Conservation (phyloP, 2,888 invertebrate genomes). For the Drosophila prostipennis region DNA sequence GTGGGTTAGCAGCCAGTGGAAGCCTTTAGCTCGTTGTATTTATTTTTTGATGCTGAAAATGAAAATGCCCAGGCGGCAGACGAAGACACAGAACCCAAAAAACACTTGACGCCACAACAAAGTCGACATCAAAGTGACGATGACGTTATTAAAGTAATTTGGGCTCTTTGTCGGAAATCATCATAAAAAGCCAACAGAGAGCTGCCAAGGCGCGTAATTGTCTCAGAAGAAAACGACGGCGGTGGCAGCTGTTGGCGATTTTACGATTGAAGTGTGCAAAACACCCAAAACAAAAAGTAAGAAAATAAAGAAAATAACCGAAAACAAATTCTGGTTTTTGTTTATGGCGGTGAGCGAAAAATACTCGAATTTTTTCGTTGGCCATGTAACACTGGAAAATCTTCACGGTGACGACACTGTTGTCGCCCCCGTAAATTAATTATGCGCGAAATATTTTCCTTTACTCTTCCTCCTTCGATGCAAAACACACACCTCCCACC, state of each 20-base stretch:
- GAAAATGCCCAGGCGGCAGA: not conserved
- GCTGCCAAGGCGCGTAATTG: slow-evolving; percentile 76
- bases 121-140: slow-evolving; percentile 71
- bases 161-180: slow-evolving; percentile 73
- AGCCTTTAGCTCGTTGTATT: slow-evolving; percentile 3
- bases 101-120: slow-evolving; percentile 75
- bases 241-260: slow-evolving; percentile 62
- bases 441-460: slow-evolving; percentile 64
- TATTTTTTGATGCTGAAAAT: not conserved
- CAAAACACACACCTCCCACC: slow-evolving; percentile 26
- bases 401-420: slow-evolving; percentile 62
- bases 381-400: slow-evolving; percentile 59
- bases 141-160: slow-evolving; percentile 74
- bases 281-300: slow-evolving; percentile 17
- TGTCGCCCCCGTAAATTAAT: slow-evolving; percentile 63
- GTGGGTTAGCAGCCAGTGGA: slow-evolving; percentile 17
- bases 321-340: slow-evolving; percentile 39
- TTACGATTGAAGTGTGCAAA: slow-evolving; percentile 73
- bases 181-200: slow-evolving; percentile 65
- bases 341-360: slow-evolving; percentile 49
- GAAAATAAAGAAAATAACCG: not conserved
- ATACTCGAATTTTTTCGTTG: slow-evolving; percentile 48
- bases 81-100: slow-evolving; percentile 1
- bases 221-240: slow-evolving; percentile 54
- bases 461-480: slow-evolving; percentile 39